Conservation (phyloP, 2,797 vertebrate species). For the Danionella dracula region DNA sequence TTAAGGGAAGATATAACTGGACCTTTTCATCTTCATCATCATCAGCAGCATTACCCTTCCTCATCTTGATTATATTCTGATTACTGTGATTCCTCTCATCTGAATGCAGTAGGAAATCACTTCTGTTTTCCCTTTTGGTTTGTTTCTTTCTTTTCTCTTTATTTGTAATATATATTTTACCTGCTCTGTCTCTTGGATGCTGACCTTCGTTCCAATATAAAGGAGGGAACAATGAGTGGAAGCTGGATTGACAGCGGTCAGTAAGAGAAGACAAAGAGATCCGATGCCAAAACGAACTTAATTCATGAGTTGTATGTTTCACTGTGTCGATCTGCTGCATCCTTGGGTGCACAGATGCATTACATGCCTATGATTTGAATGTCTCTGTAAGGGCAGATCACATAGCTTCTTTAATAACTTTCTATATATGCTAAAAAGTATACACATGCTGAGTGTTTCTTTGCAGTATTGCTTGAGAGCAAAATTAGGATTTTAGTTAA, state of each 20-base stretch:
- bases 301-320: conserved; percentile 13
- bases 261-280: conserved; percentile 59
- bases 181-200: conserved; percentile 53
- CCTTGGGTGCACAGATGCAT: conserved; percentile 20
- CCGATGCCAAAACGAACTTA: conserved; percentile 33
- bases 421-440: conserved; percentile 22
- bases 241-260: conserved; percentile 78
- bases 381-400: conserved; percentile 32
- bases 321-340: conserved; percentile 25
- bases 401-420: conserved; percentile 8
- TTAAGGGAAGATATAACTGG: conserved; percentile 20
- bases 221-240: conserved; percentile 71
- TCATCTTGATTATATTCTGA: conserved; percentile 15
- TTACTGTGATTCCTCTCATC: conserved; percentile 46
- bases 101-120: conserved; percentile 48
- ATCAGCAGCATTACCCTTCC: conserved; percentile 7
- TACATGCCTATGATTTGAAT: conserved; percentile 25
- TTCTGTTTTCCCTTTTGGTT: conserved; percentile 37
- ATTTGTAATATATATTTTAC: conserved; percentile 43
- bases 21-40: conserved; percentile 14
- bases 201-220: conserved; percentile 56
- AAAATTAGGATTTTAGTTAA: too few species aligned
- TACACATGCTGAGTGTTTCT: too few species aligned
- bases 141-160: conserved; percentile 57
- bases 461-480: too few species aligned